These are phyloP conservation scores for Pseudorhiza aurosa DNA, from an alignment of 30 jellyfish, hydroid and myxozoan species.

Conservation along the genomic window DNA sequence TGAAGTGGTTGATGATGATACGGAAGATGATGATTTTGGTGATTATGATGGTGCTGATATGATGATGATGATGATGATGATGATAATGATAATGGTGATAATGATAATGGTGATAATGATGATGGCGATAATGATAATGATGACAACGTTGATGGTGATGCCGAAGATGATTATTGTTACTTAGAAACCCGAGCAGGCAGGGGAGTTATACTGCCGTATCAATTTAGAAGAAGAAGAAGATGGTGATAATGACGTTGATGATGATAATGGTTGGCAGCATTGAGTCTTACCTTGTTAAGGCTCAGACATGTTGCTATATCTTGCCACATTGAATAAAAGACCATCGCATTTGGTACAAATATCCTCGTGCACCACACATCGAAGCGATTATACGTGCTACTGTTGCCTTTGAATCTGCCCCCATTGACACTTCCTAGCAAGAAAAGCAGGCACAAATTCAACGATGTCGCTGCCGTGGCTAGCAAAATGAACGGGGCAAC, in stretches of 20 bases:
- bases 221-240: no score
- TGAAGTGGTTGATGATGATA: neutral
- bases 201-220: no score
- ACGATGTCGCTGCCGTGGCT: constrained; percentile 14
- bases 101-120: constrained; percentile 12
- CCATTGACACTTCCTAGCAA: constrained; percentile 24
- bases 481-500: constrained; percentile 23
- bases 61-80: neutral
- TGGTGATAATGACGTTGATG: neutral
- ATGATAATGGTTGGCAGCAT: neutral
- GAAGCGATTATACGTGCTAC: neutral
- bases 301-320: constrained; percentile 32
- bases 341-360: constrained; percentile 38
- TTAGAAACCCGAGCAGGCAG: no score
- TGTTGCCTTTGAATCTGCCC: neutral
- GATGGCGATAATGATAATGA: constrained; percentile 31
- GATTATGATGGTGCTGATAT: neutral
- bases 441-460: constrained; percentile 29
- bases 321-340: constrained; percentile 51
- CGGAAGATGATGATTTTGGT: neutral
- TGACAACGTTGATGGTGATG: constrained; percentile 36
- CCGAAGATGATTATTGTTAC: constrained; percentile 4
- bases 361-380: constrained; percentile 48
- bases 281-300: constrained; percentile 17
- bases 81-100: neutral